Conservation (phyloP, 2,797 vertebrate species). For the Chaetodon trifasciatus region DNA sequence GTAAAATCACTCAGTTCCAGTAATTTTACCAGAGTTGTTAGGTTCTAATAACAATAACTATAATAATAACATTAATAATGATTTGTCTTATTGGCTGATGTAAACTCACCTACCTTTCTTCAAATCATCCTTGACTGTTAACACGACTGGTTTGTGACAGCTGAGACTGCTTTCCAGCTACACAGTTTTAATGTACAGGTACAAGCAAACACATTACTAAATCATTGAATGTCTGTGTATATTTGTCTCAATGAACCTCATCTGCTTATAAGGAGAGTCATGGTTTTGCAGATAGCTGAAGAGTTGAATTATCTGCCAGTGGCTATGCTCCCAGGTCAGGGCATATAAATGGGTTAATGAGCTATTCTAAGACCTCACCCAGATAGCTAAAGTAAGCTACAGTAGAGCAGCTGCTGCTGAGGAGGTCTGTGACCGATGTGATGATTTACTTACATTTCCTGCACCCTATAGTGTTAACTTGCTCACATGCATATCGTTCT, state of each 20-base stretch:
- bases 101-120: not conserved
- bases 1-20: constrained; percentile 54
- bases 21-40: not conserved
- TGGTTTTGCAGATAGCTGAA: constrained; percentile 52
- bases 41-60: not conserved
- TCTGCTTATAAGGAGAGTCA: constrained; percentile 62
- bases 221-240: constrained; percentile 24
- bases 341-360: constrained; percentile 82
- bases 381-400: constrained; percentile 78
- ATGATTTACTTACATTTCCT: constrained; percentile 70
- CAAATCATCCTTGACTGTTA: constrained; percentile 6
- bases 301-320: constrained; percentile 62
- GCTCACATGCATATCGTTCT: not conserved
- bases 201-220: not conserved
- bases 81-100: not conserved
- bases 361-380: constrained; percentile 82
- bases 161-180: not conserved
- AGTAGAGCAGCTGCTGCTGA: constrained; percentile 78
- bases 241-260: constrained; percentile 41
- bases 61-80: not conserved
- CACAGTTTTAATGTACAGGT: constrained; percentile 3
- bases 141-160: not conserved
- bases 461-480: constrained; percentile 20
- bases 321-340: constrained; percentile 73
- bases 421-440: constrained; percentile 43